A percentile compares a stretch with the other conserved stretches of the same genome.
These are phyloP conservation scores for Macrobrachium nipponense DNA, from an alignment of 1,140 invertebrate genomes.

Conservation along the genomic window DNA sequence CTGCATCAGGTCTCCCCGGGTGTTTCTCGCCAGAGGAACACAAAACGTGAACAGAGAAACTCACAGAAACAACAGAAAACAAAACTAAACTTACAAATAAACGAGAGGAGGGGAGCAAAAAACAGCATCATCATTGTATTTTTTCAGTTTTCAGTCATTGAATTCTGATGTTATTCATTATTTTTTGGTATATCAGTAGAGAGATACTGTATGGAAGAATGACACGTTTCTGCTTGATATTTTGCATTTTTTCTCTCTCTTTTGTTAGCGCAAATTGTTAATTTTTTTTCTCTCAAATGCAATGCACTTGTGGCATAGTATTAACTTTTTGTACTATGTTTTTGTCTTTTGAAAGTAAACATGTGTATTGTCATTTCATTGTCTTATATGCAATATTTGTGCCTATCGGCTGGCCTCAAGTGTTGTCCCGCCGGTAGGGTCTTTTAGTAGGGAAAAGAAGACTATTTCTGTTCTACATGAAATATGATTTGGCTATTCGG, in stretches of 20 bases:
- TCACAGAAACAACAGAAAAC: constrained; percentile 18
- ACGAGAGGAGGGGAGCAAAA: background rate
- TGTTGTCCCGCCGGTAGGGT: background rate
- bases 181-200: constrained; percentile 21
- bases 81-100: constrained; percentile 24
- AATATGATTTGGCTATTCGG: constrained; percentile 3
- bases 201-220: background rate
- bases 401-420: background rate
- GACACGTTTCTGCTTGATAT: constrained; percentile 28
- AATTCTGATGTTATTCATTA: background rate
- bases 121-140: background rate
- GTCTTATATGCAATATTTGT: constrained; percentile 6
- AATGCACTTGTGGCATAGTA: constrained; percentile 26
- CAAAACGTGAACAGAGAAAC: too few species aligned
- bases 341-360: constrained; percentile 13
- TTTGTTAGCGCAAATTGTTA: constrained; percentile 42
- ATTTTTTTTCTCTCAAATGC: constrained; percentile 12
- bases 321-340: background rate
- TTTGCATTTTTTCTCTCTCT: constrained; percentile 19
- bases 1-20: background rate
- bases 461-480: background rate
- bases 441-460: too few species aligned
- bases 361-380: background rate
- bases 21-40: background rate
- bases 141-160: constrained; percentile 4